Conservation (phyloP, 2,888 invertebrate genomes). For the Caenorhabditis sp. region DNA sequence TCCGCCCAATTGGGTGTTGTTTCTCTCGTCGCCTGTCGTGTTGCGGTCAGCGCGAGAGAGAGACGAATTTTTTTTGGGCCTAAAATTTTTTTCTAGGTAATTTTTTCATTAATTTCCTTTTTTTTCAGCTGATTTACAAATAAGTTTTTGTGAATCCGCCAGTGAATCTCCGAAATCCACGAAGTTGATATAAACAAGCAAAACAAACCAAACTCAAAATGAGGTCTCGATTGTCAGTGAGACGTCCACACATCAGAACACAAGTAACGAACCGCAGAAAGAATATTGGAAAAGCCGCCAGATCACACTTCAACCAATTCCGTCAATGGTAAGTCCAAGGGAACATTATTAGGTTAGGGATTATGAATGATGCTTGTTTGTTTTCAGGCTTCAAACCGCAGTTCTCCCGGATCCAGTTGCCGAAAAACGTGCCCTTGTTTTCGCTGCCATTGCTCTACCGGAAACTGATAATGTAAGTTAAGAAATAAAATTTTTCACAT, state of each 20-base stretch:
- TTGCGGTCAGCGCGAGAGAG: slow-evolving; percentile 28
- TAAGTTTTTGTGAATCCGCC: slow-evolving; percentile 26
- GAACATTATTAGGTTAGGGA: not conserved
- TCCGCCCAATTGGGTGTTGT: slow-evolving; percentile 17
- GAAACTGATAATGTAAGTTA: not conserved
- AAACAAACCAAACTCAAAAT: slow-evolving; percentile 26
- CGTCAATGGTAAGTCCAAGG: slow-evolving; percentile 23
- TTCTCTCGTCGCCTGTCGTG: slow-evolving; percentile 33
- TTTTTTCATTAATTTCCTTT: slow-evolving; percentile 3
- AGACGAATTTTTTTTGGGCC: slow-evolving; percentile 20
- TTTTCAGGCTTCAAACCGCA: slow-evolving; percentile 36
- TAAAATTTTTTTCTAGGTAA: slow-evolving; percentile 14
- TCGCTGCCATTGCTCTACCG: slow-evolving; percentile 23
- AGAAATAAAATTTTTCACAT: not conserved
- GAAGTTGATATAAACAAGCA: slow-evolving; percentile 6
- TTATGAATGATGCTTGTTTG: not conserved
- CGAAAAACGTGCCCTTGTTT: slow-evolving; percentile 27
- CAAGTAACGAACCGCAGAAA: slow-evolving; percentile 49
- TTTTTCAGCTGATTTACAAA: slow-evolving; percentile 38
- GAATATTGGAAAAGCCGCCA: slow-evolving; percentile 47
- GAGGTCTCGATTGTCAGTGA: slow-evolving; percentile 53
- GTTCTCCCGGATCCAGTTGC: slow-evolving; percentile 35
- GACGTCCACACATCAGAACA: slow-evolving; percentile 49
- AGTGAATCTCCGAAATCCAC: slow-evolving; percentile 48
- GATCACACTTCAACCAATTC: slow-evolving; percentile 36